These are phyloP conservation scores for Sinosuthora webbiana DNA, from an alignment of 2,113 vertebrate species.

Conservation along the genomic window DNA sequence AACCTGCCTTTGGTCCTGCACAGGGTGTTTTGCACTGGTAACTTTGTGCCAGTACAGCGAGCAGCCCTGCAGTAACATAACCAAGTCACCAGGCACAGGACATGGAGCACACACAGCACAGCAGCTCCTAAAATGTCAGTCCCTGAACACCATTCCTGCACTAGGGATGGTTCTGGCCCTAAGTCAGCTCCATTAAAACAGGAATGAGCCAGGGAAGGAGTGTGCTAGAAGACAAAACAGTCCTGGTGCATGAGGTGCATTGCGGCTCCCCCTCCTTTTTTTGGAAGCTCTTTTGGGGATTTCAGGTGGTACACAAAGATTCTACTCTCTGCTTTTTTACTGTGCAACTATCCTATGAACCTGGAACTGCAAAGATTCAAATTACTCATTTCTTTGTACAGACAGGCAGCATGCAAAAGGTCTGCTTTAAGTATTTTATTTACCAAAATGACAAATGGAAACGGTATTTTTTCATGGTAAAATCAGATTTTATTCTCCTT, in stretches of 20 bases:
- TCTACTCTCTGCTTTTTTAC: not conserved
- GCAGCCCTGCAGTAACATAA: not conserved
- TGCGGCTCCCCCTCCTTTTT: not conserved
- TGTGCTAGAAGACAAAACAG: fast-evolving
- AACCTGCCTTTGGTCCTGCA: not conserved
- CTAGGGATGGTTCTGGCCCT: not conserved
- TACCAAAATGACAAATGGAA: not conserved
- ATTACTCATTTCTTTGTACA: not conserved
- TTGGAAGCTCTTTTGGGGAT: not conserved
- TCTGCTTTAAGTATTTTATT: not conserved
- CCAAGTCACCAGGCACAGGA: not conserved
- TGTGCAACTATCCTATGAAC: not conserved
- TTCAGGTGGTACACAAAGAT: not conserved
- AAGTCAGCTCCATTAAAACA: not conserved
- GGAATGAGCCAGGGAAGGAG: not conserved
- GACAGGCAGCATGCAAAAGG: not conserved
- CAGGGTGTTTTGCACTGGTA: not conserved
- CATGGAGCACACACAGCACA: not conserved
- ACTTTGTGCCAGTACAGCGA: not conserved
- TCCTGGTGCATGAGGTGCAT: not conserved
- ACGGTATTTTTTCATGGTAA: not conserved
- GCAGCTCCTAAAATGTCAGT: not conserved
- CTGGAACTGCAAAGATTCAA: not conserved
- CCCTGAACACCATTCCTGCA: not conserved
- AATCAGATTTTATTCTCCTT: not conserved